A percentile compares a stretch with the other conserved stretches of the same genome.
Evolutionary conservation across 2,113 vertebrate species (phyloP).

Genomic region (Cepphus grylle): DNA sequence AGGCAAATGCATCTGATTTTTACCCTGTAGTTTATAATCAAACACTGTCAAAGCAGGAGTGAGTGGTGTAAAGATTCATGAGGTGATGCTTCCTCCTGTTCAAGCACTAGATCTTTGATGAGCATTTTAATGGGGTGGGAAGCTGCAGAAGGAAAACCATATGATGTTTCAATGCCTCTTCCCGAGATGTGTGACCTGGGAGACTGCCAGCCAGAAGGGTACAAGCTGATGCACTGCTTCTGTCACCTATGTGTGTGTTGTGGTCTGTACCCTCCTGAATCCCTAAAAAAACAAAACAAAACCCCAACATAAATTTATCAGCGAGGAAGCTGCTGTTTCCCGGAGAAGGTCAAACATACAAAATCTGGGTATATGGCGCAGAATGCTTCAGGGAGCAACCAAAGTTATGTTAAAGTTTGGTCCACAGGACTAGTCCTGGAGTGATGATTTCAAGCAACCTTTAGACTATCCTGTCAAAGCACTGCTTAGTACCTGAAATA

Average conservation of each 20-base stretch:
- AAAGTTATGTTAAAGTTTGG: background rate
- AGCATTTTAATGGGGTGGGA: background rate
- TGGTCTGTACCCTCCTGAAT: background rate
- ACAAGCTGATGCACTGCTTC: background rate
- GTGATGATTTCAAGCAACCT: background rate
- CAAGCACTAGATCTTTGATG: background rate
- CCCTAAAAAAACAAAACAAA: background rate
- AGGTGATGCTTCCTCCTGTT: background rate
- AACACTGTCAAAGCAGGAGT: background rate
- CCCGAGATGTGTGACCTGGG: background rate
- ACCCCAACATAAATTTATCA: background rate
- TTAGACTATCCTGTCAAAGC: background rate
- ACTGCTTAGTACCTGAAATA: background rate
- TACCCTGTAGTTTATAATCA: background rate
- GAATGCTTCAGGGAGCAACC: background rate
- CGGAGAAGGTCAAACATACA: background rate
- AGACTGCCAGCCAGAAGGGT: background rate
- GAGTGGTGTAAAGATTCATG: background rate
- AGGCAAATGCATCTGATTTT: background rate
- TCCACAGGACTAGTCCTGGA: background rate
- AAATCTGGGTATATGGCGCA: background rate
- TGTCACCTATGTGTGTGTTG: rapidly evolving
- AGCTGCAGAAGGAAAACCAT: background rate
- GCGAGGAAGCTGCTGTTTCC: background rate
- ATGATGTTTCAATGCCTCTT: background rate